Conservation (phyloP, 1,140 invertebrate genomes). For the Dendrolimus kikuchii region DNA sequence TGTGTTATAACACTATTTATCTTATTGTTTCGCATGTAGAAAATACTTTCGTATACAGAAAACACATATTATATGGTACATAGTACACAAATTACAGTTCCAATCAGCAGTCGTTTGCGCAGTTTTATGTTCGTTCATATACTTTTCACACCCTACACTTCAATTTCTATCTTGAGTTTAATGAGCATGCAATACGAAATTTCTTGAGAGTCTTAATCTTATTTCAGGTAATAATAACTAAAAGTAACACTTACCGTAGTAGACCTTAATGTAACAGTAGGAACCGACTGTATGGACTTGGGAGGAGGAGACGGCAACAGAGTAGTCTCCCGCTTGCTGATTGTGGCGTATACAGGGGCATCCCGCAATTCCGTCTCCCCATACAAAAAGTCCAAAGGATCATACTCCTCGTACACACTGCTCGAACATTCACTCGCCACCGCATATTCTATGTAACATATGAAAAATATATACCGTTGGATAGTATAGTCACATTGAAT, state of each 20-base stretch:
- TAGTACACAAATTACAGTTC: too few relatives aligned
- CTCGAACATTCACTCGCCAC: slow-evolving; percentile 74
- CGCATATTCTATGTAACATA: slow-evolving; percentile 36
- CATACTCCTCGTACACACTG: slow-evolving; percentile 88
- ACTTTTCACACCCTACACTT: too few relatives aligned
- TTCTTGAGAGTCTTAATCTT: too few relatives aligned
- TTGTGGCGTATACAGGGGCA: slow-evolving; percentile 83
- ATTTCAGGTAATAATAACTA: background rate
- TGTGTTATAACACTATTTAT: too few relatives aligned
- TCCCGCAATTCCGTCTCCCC: slow-evolving; percentile 81
- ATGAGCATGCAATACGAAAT: too few relatives aligned
- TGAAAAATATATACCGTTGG: background rate
- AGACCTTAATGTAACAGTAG: slow-evolving; percentile 40
- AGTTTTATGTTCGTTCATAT: too few relatives aligned
- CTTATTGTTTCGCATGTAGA: too few relatives aligned
- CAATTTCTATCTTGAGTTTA: too few relatives aligned
- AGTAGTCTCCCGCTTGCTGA: slow-evolving; percentile 78
- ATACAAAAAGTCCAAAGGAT: slow-evolving; percentile 90
- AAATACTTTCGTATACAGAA: too few relatives aligned
- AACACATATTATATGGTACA: too few relatives aligned
- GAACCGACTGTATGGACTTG: slow-evolving; percentile 53
- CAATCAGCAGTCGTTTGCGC: too few relatives aligned
- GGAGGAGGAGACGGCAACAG: slow-evolving; percentile 74
- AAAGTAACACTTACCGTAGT: slow-evolving; percentile 43
- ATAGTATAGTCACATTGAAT: background rate